phyloP scores from a whole-genome alignment of 2,797 vertebrate species.

The Cyprinodon diabolis region DNA sequence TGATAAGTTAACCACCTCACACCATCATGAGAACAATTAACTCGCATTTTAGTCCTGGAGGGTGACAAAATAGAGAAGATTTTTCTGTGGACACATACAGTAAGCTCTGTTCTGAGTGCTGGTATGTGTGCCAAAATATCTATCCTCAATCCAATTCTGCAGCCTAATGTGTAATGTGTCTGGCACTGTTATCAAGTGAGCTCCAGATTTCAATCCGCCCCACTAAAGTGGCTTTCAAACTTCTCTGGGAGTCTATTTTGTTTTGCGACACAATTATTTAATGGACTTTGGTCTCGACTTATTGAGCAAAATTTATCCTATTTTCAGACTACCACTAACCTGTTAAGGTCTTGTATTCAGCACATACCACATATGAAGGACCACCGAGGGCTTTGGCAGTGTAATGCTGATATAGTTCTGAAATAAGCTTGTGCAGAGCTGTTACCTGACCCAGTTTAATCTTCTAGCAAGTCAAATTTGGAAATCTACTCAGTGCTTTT shows the following conservation, averaged over 20 bases:
- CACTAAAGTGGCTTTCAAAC: conserved; percentile 60
- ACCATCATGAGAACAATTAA: conserved; percentile 80
- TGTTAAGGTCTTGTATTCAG: conserved; percentile 45
- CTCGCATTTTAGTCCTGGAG: conserved; percentile 53
- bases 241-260: conserved; percentile 58
- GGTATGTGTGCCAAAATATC: conserved; percentile 52
- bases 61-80: conserved; percentile 43
- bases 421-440: conserved; percentile 42
- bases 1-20: conserved; percentile 79
- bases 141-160: conserved; percentile 44
- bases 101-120: conserved; percentile 53
- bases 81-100: conserved; percentile 46
- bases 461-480: conserved; percentile 46
- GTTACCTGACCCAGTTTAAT: conserved; percentile 64
- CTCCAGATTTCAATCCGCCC: conserved; percentile 63
- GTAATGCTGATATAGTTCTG: conserved; percentile 35
- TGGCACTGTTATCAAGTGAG: conserved; percentile 60
- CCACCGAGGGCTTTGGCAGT: conserved; percentile 36
- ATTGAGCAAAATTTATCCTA: conserved; percentile 40
- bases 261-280: conserved; percentile 65
- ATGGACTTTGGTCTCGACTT: conserved; percentile 54
- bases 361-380: conserved; percentile 36
- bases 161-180: conserved; percentile 54
- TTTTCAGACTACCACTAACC: conserved; percentile 56
- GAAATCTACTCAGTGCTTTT: conserved; percentile 37